Base-by-base conservation (phyloP, 2,113 vertebrate species). In the Orthonyx spaldingii region DNA sequence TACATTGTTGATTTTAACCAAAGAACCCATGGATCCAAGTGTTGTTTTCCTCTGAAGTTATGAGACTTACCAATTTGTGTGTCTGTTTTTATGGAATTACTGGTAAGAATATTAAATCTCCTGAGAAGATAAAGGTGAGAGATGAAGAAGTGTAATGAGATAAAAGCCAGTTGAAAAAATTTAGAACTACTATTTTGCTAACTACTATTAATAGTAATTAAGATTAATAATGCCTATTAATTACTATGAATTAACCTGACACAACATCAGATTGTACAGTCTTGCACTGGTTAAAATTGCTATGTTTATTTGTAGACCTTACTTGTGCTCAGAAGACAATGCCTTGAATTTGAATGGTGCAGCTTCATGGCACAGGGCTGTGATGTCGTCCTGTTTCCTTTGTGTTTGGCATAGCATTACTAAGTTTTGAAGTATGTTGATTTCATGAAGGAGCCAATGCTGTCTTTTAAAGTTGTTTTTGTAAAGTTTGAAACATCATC, bases 401-500 rank as follows among this genome's bases (percentile, higher is more conserved):
- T 74, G 68, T 83, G 32, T 61, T 80, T 63, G 30, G 13, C 10
- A 19, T 27, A 30, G 13, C 13, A 33, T 79, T 55, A 80, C 4
- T 49, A 80, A 42, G 21, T 79, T 88, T 42, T 63, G 41, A 90
- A 75, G 66, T 60, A 49, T 15, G 19, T 13, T 37, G 55, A 32
- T 93, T 82, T 79, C 5, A 41, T 24, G 27, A 85, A 84, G 65
- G 17, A 89, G 35, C 22, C 52, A 75, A 28, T 1, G 1, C 13
- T 70, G 47, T 41, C 47, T 82, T 87, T 82, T 85, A 32, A 84
- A 75, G 33, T 42, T 84, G 16, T 77, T 84, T 84, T 52, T 82
- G 33, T 75, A 3, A 63, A 82, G n/a, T 59, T 37, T 24, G 26
- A 90, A 88, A 28, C 2, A 16, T 76, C 79, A 28, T 12, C 61